Evolutionary conservation across 2,113 vertebrate genomes (phyloP), one percentile per base, ranked within the genome.

Genomic region (Meriones unguiculatus): DNA sequence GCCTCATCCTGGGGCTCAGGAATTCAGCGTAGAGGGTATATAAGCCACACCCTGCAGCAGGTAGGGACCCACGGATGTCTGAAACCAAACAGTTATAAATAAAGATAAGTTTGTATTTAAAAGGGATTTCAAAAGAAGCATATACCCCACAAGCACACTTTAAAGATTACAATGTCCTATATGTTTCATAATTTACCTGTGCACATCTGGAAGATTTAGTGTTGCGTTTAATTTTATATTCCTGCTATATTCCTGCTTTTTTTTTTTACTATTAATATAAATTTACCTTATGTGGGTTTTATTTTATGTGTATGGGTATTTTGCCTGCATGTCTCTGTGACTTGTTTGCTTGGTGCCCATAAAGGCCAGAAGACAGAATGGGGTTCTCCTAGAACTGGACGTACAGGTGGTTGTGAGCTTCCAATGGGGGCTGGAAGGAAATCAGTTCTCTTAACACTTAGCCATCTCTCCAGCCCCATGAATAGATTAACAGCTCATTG

Each of bases 251-350:
- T 46, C 25, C 15, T 85, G 59, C 17, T 7, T 72, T 77, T 22
- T 92, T 12, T 90, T 87, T 94, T 46, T 7, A 38, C n/a, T 35
- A 93, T 65, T 38, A 93, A 89, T 82, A 82, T 59, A 64, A 96
- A 96, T 13, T 72, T 82, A 3, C 57, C 52, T 57, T 80, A 35
- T 57, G 15, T 10, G 1, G 7, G 15, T 78, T 78, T 73, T 22
- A 54, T 78, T 54, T 57, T 57, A 57, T 80, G 30, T 35, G 17
- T 80, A 35, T 80, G 30, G 14, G 8, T 22, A 9, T 25, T 35
- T 54, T 57, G 30, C 8, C 30, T 80, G 8, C 9, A 20, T 35
- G 77, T 35, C 30, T 80, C 77, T 20, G 35, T 80, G 77, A 35
- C 77, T 80, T 80, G 17, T 54, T 0, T 80, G 17, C 8, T 14